phyloP scores from a whole-genome alignment of 2,113 vertebrate species.

The Vireo altiloquus region DNA sequence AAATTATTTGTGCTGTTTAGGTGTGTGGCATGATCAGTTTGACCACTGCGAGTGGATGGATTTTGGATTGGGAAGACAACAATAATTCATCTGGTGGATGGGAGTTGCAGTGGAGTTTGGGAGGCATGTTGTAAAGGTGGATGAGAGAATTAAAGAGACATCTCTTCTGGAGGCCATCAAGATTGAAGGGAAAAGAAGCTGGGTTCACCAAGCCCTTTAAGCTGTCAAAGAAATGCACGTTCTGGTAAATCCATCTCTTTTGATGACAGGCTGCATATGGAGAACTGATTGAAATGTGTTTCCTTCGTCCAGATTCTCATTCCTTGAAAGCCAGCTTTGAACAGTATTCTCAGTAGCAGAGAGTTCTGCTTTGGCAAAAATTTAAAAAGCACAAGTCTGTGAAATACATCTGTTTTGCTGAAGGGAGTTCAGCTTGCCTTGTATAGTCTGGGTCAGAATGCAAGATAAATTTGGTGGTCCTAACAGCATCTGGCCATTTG shows the following conservation, averaged over 20 bases:
- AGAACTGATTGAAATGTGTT: neutral
- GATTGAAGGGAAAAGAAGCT: neutral
- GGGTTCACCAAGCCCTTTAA: slow-evolving; percentile 10
- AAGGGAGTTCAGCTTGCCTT: neutral
- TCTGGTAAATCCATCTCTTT: slow-evolving; percentile 1
- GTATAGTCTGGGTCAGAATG: neutral
- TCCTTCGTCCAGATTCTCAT: neutral
- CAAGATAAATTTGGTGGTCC: neutral
- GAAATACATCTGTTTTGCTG: neutral
- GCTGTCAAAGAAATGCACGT: slow-evolving; percentile 35
- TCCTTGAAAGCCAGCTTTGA: slow-evolving; percentile 5
- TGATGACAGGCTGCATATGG: neutral
- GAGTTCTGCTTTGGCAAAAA: neutral
- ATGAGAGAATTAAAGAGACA: neutral
- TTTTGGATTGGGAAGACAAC: neutral
- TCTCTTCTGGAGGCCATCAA: neutral
- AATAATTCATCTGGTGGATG: neutral
- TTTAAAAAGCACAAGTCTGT: neutral
- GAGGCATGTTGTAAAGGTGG: neutral
- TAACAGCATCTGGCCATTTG: neutral
- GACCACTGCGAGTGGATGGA: neutral
- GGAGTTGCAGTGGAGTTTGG: neutral
- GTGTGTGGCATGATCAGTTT: neutral
- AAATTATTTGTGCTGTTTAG: neutral
- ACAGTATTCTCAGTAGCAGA: neutral